Percentiles rank a stretch among this genome's conserved stretches.
phyloP scores from a whole-genome alignment of 2,797 vertebrate species.

The Coluber constrictor region DNA sequence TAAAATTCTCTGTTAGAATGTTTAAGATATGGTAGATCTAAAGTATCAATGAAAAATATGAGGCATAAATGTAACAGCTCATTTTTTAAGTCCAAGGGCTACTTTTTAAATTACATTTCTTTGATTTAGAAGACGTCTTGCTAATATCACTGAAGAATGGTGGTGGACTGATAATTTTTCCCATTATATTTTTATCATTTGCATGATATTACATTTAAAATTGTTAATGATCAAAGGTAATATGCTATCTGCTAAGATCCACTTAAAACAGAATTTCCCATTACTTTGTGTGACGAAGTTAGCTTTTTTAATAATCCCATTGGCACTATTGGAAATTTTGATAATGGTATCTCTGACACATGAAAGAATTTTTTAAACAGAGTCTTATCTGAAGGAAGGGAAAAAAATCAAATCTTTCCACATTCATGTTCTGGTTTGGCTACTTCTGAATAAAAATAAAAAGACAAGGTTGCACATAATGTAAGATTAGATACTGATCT shows the following conservation, averaged over 20 bases:
- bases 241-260: background rate
- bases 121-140: constrained; percentile 2
- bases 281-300: background rate
- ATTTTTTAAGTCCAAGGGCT: background rate
- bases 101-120: background rate
- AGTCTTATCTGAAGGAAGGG: background rate
- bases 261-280: background rate
- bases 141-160: background rate
- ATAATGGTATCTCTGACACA: background rate
- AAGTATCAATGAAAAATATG: background rate
- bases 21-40: background rate
- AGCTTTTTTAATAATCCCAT: background rate
- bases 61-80: background rate
- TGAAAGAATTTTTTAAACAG: background rate
- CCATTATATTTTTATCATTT: background rate
- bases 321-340: background rate
- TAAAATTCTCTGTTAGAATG: background rate
- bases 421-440: background rate
- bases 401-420: background rate
- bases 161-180: constrained; percentile 2
- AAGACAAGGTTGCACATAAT: background rate
- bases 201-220: background rate
- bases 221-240: background rate
- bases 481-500: background rate
- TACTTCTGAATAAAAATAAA: background rate